Base-by-base conservation (phyloP, 2,888 invertebrate species). In the Agrilus biguttatus region DNA sequence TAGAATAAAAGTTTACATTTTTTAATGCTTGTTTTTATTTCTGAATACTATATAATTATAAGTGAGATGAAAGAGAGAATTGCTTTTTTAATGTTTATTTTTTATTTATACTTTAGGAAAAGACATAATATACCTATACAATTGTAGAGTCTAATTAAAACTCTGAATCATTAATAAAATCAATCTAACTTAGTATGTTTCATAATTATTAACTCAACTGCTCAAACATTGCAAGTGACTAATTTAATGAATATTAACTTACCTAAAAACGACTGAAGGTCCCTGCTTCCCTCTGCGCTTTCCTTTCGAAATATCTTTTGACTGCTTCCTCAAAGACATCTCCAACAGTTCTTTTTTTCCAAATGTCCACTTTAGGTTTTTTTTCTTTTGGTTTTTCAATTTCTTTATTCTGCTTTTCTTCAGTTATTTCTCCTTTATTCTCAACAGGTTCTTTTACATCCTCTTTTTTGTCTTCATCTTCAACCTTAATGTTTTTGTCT, bases 321-420 rank as follows among this genome's bases (percentile, higher is more conserved):
- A 86, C 62, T 13, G 90, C 88, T 44, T 76, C 80, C 45, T 83
- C 81, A 63, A 82, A 85, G 3, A 77, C 73, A 40, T 73, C 74
- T 7, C 86, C 90, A 13, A 89, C 78, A 23, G 89, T 90, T 53
- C 89, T 72, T 58, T 90, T 90, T 55, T 80, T 77, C 86, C 88
- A 89, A 55, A 89, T 80, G 57, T 80, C 77, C 46, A 75, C 66
- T 68, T 80, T 81, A 8, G 70, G 68, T 56, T 68, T 53, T 33
- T 51, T 50, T 10, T 41, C 45, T 43, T 45, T 49, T 45, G 42
- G 17, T 38, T 34, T 42, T 42, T 36, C 41, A 37, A 12, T 10
- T 45, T 46, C 21, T 37, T 38, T 41, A 43, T 40, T 13, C 44
- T 36, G 40, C n/a, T 44, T 39, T 19, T 41, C 43, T 42, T 51